Conservation (phyloP, 2,113 vertebrate species). For the Empidonax alnorum region DNA sequence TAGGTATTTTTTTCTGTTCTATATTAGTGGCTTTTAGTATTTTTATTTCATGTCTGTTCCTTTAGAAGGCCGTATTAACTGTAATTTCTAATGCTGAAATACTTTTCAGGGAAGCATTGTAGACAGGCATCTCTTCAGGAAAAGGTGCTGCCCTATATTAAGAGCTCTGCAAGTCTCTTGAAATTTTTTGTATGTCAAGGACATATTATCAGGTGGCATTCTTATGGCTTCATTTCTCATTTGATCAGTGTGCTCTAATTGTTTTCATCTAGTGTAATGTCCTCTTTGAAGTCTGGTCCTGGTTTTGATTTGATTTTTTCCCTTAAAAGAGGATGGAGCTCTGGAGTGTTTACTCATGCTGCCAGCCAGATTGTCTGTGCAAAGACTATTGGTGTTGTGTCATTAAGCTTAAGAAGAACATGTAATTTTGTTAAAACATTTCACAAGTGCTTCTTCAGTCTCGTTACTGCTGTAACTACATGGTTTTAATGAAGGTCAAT, state of each 20-base stretch:
- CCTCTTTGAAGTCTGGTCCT: conserved; percentile 7
- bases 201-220: background rate
- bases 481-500: background rate
- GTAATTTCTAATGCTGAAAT: background rate
- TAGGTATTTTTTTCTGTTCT: background rate
- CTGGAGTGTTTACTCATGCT: background rate
- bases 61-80: background rate
- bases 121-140: background rate
- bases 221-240: background rate
- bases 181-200: background rate
- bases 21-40: background rate
- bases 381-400: background rate
- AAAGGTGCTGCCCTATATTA: background rate
- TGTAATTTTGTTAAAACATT: background rate
- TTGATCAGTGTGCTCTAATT: background rate
- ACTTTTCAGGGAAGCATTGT: background rate
- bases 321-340: background rate
- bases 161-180: background rate
- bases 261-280: background rate
- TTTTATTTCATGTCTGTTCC: background rate
- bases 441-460: background rate
- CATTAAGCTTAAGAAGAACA: background rate
- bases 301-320: background rate
- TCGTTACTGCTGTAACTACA: background rate
- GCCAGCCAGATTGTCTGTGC: background rate